A percentile compares a stretch with the other conserved stretches of the same genome.
Evolutionary conservation across 2,113 vertebrate species (phyloP).

Genomic region (Phylloscopus whistleri): DNA sequence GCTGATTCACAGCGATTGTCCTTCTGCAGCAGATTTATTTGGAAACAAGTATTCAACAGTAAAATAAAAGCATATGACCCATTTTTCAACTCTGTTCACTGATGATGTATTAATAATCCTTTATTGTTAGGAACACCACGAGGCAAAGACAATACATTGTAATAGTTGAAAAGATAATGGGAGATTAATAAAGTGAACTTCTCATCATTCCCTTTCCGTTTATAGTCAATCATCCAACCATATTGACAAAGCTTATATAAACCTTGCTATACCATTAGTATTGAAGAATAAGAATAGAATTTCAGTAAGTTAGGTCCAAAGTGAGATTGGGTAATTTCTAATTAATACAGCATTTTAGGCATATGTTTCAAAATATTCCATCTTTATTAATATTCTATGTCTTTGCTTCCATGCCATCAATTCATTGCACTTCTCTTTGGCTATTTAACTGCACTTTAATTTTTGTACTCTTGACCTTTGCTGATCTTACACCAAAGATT

Average conservation of each 20-base stretch:
- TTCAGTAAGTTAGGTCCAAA: background rate
- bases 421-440: background rate
- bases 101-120: background rate
- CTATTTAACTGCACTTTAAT: background rate
- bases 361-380: background rate
- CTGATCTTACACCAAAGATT: background rate
- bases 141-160: background rate
- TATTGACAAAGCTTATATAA: background rate
- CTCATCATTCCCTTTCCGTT: background rate
- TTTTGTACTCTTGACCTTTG: background rate
- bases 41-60: constrained; percentile 2
- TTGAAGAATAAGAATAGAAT: background rate
- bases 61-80: background rate
- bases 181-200: background rate
- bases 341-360: background rate
- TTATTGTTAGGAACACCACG: background rate
- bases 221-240: background rate
- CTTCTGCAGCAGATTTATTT: constrained; percentile 2
- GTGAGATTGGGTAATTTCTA: background rate
- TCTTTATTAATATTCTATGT: background rate
- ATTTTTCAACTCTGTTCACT: background rate
- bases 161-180: background rate
- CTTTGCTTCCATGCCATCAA: background rate
- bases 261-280: background rate
- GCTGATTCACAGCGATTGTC: background rate